These are phyloP conservation scores for Watsonalla cultraria DNA, from an alignment of 2,888 invertebrate genomes.

Conservation along the genomic window DNA sequence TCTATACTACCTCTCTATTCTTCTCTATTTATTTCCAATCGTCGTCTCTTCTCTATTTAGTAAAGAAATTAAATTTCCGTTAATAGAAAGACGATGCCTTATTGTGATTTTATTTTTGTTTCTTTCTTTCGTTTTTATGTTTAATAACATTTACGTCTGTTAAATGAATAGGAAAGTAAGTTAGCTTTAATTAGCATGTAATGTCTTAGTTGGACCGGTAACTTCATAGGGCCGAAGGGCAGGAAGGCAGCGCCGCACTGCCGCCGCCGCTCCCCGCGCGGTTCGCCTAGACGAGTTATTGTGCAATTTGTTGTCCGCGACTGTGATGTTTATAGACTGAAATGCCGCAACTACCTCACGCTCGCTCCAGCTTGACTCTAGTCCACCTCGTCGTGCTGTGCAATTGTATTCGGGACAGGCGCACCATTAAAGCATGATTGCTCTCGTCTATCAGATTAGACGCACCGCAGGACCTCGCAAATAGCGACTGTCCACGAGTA, in stretches of 20 bases:
- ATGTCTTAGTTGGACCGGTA: slow-evolving; percentile 57
- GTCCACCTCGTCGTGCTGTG: slow-evolving; percentile 64
- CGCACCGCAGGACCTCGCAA: slow-evolving; percentile 20
- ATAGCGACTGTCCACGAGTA: slow-evolving; percentile 52
- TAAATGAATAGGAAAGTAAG: slow-evolving; percentile 67
- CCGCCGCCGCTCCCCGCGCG: slow-evolving; percentile 35
- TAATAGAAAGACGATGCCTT: slow-evolving; percentile 48
- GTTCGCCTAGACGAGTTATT: slow-evolving; percentile 67
- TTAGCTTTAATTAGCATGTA: slow-evolving; percentile 71
- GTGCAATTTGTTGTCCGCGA: slow-evolving; percentile 80
- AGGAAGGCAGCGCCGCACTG: slow-evolving; percentile 38
- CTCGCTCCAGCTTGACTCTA: slow-evolving; percentile 71
- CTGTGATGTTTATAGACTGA: slow-evolving; percentile 85
- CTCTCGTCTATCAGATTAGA: background rate
- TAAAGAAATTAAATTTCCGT: slow-evolving; percentile 76
- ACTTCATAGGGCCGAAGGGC: slow-evolving; percentile 52
- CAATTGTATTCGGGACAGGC: slow-evolving; percentile 25
- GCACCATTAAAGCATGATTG: slow-evolving; percentile 1
- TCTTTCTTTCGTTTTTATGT: slow-evolving; percentile 67
- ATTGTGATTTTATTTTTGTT: slow-evolving; percentile 74
- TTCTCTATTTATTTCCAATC: slow-evolving; percentile 73
- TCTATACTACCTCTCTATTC: slow-evolving; percentile 66
- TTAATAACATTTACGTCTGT: slow-evolving; percentile 73
- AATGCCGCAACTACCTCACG: slow-evolving; percentile 78
- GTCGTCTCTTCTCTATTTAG: slow-evolving; percentile 37